Evolutionary conservation across 2,888 invertebrate species (phyloP).

Genomic region (Drosophila meridionalis): DNA sequence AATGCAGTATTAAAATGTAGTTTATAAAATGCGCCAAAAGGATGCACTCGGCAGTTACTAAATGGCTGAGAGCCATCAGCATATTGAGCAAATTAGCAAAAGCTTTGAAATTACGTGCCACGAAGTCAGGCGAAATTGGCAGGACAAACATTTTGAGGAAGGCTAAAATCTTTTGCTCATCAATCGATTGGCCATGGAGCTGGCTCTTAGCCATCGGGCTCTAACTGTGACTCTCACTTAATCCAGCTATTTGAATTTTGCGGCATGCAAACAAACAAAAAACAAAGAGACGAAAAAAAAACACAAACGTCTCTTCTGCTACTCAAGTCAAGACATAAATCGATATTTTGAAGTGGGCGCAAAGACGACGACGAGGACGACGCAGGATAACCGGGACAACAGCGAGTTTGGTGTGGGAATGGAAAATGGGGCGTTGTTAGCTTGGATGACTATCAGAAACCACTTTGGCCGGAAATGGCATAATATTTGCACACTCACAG

Average conservation of each 20-base stretch:
- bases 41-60: constrained; percentile 52
- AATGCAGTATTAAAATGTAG: constrained; percentile 51
- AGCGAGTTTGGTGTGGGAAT: neutral
- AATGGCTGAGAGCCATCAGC: constrained; percentile 56
- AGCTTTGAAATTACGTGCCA: constrained; percentile 44
- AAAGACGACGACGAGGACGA: constrained; percentile 21
- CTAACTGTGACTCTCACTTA: constrained; percentile 36
- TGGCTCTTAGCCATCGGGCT: constrained; percentile 18
- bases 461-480: constrained; percentile 72
- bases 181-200: constrained; percentile 42
- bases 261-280: constrained; percentile 41
- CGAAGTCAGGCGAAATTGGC: constrained; percentile 17
- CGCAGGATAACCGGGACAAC: constrained; percentile 14
- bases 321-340: constrained; percentile 59
- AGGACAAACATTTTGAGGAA: constrained; percentile 3
- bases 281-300: constrained; percentile 13
- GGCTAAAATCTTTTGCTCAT: constrained; percentile 36
- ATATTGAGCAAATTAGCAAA: constrained; percentile 64
- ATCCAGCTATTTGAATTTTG: constrained; percentile 60
- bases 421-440: constrained; percentile 29
- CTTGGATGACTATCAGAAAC: constrained; percentile 72
- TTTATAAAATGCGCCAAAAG: constrained; percentile 42
- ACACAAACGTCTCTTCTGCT: constrained; percentile 1
- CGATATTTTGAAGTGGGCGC: constrained; percentile 65
- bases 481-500: constrained; percentile 70